phyloP scores from a whole-genome alignment of 2,888 invertebrate species.

The Cryptus armator region DNA sequence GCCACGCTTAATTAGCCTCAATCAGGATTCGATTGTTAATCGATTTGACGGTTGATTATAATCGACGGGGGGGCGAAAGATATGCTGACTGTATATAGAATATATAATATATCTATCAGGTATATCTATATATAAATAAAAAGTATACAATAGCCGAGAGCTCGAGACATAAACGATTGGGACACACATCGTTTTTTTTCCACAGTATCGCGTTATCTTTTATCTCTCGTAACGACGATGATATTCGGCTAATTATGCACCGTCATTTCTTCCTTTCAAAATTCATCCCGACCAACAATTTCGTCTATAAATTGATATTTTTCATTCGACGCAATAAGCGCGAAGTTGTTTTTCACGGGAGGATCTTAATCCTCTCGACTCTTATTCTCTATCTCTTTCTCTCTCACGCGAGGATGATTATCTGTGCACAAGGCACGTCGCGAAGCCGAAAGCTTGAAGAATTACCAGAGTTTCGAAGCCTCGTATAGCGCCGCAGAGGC shows the following conservation, averaged over 20 bases:
- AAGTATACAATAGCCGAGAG: no score
- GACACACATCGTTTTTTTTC: no score
- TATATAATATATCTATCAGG: slow-evolving; percentile 51
- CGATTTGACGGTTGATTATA: slow-evolving; percentile 74
- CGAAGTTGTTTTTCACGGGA: no score
- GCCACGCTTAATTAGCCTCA: slow-evolving; percentile 82
- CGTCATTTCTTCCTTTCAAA: not conserved
- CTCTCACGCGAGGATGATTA: not conserved
- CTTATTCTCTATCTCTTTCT: no score
- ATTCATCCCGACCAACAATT: no score
- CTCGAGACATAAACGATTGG: no score
- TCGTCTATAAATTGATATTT: no score
- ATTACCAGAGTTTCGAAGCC: slow-evolving; percentile 2
- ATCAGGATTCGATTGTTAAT: slow-evolving; percentile 81
- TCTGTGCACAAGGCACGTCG: slow-evolving; percentile 1
- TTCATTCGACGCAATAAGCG: no score
- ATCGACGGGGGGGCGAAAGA: slow-evolving; percentile 60
- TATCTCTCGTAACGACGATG: no score
- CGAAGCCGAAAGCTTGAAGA: slow-evolving; percentile 32
- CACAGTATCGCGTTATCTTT: no score
- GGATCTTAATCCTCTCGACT: no score
- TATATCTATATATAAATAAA: not conserved
- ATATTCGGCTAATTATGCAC: no score
- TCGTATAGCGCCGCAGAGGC: not conserved
- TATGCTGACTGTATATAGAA: slow-evolving; percentile 60